A percentile compares a stretch with the other conserved stretches of the same genome.
Evolutionary conservation across 2,888 invertebrate genomes (phyloP).

Genomic region (Pseudoips prasinana): DNA sequence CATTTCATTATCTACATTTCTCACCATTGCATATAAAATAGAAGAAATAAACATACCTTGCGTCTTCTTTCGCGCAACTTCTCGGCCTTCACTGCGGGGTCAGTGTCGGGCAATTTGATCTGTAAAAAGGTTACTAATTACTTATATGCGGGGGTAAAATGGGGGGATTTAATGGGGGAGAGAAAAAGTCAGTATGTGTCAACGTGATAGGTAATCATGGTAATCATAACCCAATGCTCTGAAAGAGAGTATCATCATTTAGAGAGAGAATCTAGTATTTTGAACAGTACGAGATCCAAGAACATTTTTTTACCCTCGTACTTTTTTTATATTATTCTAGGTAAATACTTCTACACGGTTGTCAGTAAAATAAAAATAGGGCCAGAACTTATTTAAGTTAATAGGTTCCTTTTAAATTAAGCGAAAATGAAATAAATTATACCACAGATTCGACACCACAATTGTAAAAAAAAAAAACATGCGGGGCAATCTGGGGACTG

Average conservation of each 20-base stretch:
- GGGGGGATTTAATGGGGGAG: fast-evolving
- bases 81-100: conserved; percentile 73
- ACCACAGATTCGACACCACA: no score
- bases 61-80: conserved; percentile 74
- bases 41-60: no score
- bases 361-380: background rate
- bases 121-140: no score
- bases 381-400: background rate
- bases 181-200: conserved; percentile 58
- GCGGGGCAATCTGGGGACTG: no score
- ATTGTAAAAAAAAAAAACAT: no score
- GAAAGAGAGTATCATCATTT: conserved; percentile 72
- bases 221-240: conserved; percentile 80
- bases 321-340: background rate
- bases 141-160: no score
- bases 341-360: background rate
- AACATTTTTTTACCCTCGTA: background rate
- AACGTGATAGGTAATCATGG: conserved; percentile 75
- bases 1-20: no score
- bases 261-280: background rate
- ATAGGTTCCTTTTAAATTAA: background rate
- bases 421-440: no score
- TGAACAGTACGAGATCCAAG: no score
- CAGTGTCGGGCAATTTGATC: conserved; percentile 71
- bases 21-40: no score